Evolutionary conservation across 2,797 vertebrate genomes (phyloP), one percentile per base, ranked within the genome.

Genomic region (Takifugu rubripes): DNA sequence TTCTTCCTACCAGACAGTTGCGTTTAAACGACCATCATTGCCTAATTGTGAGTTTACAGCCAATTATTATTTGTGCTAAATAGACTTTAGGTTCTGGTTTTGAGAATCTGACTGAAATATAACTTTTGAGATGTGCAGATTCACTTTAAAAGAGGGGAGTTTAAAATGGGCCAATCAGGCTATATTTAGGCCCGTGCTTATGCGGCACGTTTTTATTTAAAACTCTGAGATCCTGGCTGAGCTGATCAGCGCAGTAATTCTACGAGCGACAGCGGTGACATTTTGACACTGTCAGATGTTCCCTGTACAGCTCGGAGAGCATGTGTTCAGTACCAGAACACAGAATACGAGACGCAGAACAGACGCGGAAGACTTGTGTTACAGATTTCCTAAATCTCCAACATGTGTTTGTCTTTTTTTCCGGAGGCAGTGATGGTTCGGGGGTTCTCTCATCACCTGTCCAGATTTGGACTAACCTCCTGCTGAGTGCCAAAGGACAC

Each of bases 201-300:
- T 64, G 61, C 83, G 75, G 77, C 70, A 68, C 52, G 55, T 68
- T 52, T 69, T 81, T 71, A 83, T 61, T 81, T 79, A 66, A 82
- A 84, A 77, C 68, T 70, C 56, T 3, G 25, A 64, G 61, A 59
- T 52, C 69, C 29, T 14, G 11, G 49, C 61, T 53, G 60, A 62
- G 72, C 52, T 89, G 84, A 91, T 89, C 84, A 86, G 80, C 83
- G 89, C 87, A 68, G 59, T 82, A 75, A 82, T 66, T 79, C 64
- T 68, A 49, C 54, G 27, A 60, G 64, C 61, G 59, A 61, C 17
- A 70, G 57, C 26, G 36, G 4, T 49, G 67, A 59, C 16, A 71
- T 46, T 50, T 42, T 42, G 74, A 60, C 56, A 68, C 31, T 59
- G 61, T 74, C 42, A 45, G 24, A 62, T 53, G 16, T 61, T 46